Evolutionary conservation across 1,140 invertebrate genomes (phyloP), one percentile per base, ranked within the genome.

Genomic region (Meloidogyne chitwoodi): DNA sequence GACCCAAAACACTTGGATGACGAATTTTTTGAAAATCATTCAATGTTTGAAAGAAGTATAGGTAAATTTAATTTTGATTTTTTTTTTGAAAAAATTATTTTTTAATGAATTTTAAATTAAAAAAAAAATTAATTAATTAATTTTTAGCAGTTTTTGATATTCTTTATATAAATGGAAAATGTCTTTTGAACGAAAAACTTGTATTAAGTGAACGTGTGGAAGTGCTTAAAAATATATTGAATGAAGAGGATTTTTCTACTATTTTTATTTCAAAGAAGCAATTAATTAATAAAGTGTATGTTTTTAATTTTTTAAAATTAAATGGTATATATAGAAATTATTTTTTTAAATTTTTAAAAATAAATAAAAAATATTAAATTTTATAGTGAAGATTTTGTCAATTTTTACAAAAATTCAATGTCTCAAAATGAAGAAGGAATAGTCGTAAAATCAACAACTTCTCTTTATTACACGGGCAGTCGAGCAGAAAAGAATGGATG

Each of bases 1-100:
- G 81, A 82, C 26, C 74, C 69, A 10, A 82, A 82, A 75, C 65
- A 82, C 61, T 41, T 82, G 26, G 66, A 84, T 22, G 81, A 82
- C 24, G 76, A 81, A 38, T 78, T 65, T 34, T 65, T 61, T 24
- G 66, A 76, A 5, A 41, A 77, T 38, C 56, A 79, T 16, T 10
- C 67, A n/a, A n/a, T 16, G 27, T 34, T 80, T 66, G 76, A 67
- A 22, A 63, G 76, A 66, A 63, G 56, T 48, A 3, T 67, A 67
- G 65, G 65, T 67, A 34, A 24, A 27, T 71, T 69, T 16, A 56
- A 5, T 34, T 69, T n/a, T 12, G 4, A 11, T 12, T 69, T 16
- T 11, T 29, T 41, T 19, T n/a, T n/a, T n/a, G n/a, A n/a, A n/a
- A n/a, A n/a, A n/a, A n/a, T n/a, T n/a, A n/a, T n/a, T n/a, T n/a